Percentiles rank a stretch among this genome's conserved stretches.
Conservation (phyloP, 1,140 invertebrate species). For the Bathynomus jamesi region DNA sequence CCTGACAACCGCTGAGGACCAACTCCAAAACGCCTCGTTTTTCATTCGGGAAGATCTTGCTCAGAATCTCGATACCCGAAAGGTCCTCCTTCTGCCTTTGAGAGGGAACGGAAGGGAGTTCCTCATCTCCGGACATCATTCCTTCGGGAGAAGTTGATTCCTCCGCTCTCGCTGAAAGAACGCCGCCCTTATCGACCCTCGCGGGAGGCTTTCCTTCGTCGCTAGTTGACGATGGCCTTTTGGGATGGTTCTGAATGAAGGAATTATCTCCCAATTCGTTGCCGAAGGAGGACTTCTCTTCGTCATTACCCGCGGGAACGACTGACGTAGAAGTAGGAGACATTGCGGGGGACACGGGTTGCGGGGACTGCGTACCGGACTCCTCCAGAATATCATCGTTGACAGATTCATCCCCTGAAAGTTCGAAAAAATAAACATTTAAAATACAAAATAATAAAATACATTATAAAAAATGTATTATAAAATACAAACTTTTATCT, state of each 20-base stretch:
- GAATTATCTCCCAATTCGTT: not conserved
- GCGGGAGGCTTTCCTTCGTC: not conserved
- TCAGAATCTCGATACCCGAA: slow-evolving; percentile 70
- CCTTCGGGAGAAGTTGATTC: not conserved
- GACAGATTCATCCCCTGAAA: not conserved
- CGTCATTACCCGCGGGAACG: slow-evolving; percentile 5
- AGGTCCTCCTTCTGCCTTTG: slow-evolving; percentile 40
- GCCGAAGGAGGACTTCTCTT: not conserved
- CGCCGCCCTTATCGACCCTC: not conserved
- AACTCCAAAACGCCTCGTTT: slow-evolving; percentile 71
- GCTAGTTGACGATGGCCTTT: not conserved
- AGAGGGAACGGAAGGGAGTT: not conserved
- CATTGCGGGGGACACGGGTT: slow-evolving; percentile 43
- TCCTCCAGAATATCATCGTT: slow-evolving; percentile 5
- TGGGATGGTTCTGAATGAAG: not conserved
- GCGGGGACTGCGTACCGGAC: not conserved
- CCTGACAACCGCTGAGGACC: slow-evolving; percentile 72
- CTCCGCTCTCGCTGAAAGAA: not conserved
- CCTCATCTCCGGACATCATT: not conserved
- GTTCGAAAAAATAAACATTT: too few relatives aligned
- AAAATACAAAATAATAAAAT: too few relatives aligned
- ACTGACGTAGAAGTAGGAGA: slow-evolving; percentile 25
- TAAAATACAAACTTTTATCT: not conserved
- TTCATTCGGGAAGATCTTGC: slow-evolving; percentile 78
- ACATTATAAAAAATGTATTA: not conserved